These are phyloP conservation scores for Lithophane ornitopus DNA, from an alignment of 2,888 invertebrate species.

Conservation along the genomic window DNA sequence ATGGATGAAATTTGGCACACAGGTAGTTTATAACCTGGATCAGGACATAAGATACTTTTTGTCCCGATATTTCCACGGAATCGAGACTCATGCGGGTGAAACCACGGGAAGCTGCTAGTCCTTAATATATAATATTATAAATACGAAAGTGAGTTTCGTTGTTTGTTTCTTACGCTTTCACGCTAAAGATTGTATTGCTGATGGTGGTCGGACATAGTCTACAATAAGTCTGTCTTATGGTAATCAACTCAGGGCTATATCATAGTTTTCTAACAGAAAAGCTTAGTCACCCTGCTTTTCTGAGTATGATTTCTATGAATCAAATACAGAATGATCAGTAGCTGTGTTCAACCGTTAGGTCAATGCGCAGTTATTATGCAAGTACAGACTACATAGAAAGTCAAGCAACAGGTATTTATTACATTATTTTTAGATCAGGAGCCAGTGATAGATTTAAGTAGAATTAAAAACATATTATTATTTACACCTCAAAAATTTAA, in stretches of 20 bases:
- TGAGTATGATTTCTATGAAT: neutral
- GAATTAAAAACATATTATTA: neutral
- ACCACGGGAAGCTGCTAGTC: too few relatives aligned
- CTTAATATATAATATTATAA: too few relatives aligned
- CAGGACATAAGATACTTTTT: too few relatives aligned
- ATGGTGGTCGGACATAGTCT: neutral
- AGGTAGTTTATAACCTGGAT: too few relatives aligned
- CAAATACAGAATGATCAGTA: constrained; percentile 15
- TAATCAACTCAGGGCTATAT: neutral
- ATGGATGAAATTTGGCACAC: too few relatives aligned
- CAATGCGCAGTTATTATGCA: neutral
- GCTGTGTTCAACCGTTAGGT: neutral
- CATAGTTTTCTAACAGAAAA: neutral
- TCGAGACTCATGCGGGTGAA: too few relatives aligned
- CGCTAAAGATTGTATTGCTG: neutral
- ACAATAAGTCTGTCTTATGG: neutral
- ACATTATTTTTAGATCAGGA: neutral
- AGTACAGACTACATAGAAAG: neutral
- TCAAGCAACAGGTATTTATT: neutral
- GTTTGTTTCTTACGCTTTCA: too few relatives aligned
- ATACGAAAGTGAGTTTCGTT: too few relatives aligned
- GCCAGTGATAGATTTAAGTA: neutral
- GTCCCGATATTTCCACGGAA: too few relatives aligned
- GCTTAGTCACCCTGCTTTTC: neutral
- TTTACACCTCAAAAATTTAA: neutral